Evolutionary conservation across 1,140 invertebrate genomes (phyloP).

Genomic region (Diorhabda elongata): DNA sequence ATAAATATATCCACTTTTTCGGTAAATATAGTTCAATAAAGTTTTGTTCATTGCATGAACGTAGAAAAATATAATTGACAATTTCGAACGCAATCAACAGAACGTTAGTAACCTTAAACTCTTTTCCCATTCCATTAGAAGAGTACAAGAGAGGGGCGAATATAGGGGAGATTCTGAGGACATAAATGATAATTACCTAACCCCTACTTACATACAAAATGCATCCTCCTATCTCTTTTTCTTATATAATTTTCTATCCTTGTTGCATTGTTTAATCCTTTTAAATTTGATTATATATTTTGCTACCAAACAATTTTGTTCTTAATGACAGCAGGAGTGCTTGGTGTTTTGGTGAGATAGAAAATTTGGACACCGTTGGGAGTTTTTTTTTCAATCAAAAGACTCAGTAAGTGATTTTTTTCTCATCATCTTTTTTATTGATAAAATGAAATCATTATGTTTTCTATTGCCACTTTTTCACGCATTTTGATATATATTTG

Average conservation of each 20-base stretch:
- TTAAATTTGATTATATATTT: conserved; percentile 1
- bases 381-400: background rate
- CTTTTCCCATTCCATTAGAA: background rate
- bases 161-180: background rate
- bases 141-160: background rate
- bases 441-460: background rate
- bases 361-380: background rate
- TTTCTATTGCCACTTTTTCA: no score
- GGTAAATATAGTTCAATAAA: no score
- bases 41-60: no score
- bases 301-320: background rate
- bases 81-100: background rate
- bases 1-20: no score
- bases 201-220: background rate
- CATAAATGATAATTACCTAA: background rate
- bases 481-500: no score
- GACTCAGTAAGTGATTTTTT: background rate
- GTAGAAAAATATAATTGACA: background rate
- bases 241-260: background rate
- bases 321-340: background rate
- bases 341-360: background rate
- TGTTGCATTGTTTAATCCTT: background rate
- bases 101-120: background rate
- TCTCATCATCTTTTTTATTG: background rate
- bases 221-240: background rate